These are phyloP conservation scores for Apodemia zela DNA, from an alignment of 2,888 invertebrate species.

Conservation along the genomic window DNA sequence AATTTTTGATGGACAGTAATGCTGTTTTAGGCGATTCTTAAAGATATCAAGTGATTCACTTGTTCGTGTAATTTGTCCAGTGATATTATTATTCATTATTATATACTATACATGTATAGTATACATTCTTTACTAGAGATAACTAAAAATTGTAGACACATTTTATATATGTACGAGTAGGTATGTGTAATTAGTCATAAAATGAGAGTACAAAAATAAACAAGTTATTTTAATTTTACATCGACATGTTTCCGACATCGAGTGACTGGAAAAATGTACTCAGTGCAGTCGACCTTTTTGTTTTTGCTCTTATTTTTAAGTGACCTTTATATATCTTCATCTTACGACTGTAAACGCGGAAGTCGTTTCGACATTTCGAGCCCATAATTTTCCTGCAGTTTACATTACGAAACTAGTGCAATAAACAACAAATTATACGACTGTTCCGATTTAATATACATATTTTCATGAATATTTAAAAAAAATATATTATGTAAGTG, in stretches of 20 bases:
- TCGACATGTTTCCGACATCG: not conserved
- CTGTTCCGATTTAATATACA: not conserved
- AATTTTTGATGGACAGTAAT: no score
- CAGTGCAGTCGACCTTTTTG: constrained; percentile 33
- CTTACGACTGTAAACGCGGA: constrained; percentile 30
- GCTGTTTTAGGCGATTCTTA: no score
- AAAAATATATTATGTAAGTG: not conserved
- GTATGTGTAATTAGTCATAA: no score
- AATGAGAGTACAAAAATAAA: no score
- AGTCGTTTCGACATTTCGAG: constrained; percentile 23
- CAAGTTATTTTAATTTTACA: no score
- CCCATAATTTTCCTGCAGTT: constrained; percentile 12
- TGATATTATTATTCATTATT: no score
- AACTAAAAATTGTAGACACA: no score
- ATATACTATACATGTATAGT: no score
- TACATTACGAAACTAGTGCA: constrained; percentile 8
- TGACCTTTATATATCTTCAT: constrained; percentile 32
- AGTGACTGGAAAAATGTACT: constrained; percentile 27
- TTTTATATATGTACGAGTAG: no score
- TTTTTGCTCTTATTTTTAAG: constrained; percentile 32
- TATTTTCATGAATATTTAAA: not conserved
- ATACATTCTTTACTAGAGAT: no score
- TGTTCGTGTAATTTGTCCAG: no score
- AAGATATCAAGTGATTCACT: no score
- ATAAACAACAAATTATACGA: constrained; percentile 4